Evolutionary conservation across 1,140 invertebrate species (phyloP).

Genomic region (Colletes latitarsis): DNA sequence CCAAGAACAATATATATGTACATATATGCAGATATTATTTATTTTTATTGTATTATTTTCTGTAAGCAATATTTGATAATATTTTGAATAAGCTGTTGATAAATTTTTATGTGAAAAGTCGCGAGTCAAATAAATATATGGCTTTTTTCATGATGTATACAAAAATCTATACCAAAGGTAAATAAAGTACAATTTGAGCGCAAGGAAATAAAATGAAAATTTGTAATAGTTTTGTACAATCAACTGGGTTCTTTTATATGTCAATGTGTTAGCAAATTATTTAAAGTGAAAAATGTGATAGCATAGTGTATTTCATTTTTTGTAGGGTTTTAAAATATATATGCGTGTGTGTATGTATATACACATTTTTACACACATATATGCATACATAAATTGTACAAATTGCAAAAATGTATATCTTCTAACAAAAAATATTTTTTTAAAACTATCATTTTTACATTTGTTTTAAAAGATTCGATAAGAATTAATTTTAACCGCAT

Average conservation of each 20-base stretch:
- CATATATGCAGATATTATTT: constrained; percentile 48
- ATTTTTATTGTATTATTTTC: constrained; percentile 40
- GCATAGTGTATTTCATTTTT: background rate
- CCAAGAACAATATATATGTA: constrained; percentile 60
- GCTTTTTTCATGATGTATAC: background rate
- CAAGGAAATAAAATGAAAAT: constrained; percentile 2
- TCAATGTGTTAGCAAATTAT: background rate
- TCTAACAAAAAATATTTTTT: constrained; percentile 27
- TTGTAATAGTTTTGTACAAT: background rate
- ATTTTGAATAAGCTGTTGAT: constrained; percentile 25
- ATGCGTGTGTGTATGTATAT: background rate
- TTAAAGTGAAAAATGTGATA: background rate
- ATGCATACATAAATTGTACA: constrained; percentile 42
- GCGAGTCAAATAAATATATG: background rate
- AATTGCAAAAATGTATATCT: constrained; percentile 27
- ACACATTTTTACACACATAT: no score
- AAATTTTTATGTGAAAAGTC: constrained; percentile 21
- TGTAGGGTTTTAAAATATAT: background rate
- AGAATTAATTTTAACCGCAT: background rate
- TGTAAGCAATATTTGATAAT: constrained; percentile 19
- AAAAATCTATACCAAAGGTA: constrained; percentile 29
- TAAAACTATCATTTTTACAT: background rate
- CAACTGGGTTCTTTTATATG: background rate
- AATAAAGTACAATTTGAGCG: constrained; percentile 3
- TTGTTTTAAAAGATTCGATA: background rate